These are phyloP conservation scores for Pimpla rufipes DNA, from an alignment of 2,888 invertebrate species.

Conservation along the genomic window DNA sequence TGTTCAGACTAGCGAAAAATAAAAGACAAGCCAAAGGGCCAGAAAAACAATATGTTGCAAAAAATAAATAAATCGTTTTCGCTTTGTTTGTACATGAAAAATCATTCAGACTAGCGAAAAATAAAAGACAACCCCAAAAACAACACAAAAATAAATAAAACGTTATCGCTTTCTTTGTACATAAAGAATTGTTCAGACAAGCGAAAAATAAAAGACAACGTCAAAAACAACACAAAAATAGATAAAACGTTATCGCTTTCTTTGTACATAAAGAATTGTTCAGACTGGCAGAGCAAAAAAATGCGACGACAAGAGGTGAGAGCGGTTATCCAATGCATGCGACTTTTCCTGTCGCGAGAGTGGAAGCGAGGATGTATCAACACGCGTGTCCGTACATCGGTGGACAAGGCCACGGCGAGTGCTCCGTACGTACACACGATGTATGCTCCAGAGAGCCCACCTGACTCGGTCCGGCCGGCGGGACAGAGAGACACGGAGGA, in stretches of 20 bases:
- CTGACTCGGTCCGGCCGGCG: slow-evolving; percentile 36
- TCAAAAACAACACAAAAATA: background rate
- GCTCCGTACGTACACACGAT: slow-evolving; percentile 14
- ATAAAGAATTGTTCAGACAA: background rate
- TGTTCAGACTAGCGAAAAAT: too few relatives aligned
- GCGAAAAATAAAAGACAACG: too few relatives aligned
- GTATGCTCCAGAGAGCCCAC: slow-evolving; percentile 41
- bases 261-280: background rate
- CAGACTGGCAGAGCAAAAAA: background rate
- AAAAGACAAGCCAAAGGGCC: too few relatives aligned
- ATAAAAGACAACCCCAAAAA: too few relatives aligned
- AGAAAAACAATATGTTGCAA: too few relatives aligned
- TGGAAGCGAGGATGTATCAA: slow-evolving; percentile 9
- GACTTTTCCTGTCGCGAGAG: slow-evolving; percentile 12
- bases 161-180: background rate
- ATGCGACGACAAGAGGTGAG: slow-evolving; percentile 2
- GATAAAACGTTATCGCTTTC: background rate
- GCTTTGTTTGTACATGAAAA: too few relatives aligned
- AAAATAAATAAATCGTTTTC: too few relatives aligned
- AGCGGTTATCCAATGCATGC: background rate
- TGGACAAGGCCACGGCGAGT: slow-evolving; percentile 55
- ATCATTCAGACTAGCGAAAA: too few relatives aligned
- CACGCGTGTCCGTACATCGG: background rate
- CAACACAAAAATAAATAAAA: background rate
- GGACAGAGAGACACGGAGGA: slow-evolving; percentile 33